Evolutionary conservation across 2,888 invertebrate species (phyloP).

Genomic region (Ceriagrion tenellum): DNA sequence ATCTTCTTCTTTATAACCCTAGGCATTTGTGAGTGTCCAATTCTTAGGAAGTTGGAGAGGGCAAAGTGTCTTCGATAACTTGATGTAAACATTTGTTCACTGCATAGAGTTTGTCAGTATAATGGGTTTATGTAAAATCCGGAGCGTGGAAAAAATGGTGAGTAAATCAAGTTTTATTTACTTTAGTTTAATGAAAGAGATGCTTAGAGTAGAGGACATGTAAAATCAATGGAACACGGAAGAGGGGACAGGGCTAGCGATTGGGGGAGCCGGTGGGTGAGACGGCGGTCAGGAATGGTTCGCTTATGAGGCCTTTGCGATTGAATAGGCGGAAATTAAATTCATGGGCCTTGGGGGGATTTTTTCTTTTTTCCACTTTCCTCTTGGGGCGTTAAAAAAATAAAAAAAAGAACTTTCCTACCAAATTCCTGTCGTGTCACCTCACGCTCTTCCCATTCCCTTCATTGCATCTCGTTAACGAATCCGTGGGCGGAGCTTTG

Average conservation of each 20-base stretch:
- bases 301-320: neutral
- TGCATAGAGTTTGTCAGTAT: too few species aligned
- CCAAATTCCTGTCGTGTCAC: neutral
- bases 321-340: neutral
- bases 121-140: too few species aligned
- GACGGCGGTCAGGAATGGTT: neutral
- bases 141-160: too few species aligned
- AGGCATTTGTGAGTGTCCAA: too few species aligned
- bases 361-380: neutral
- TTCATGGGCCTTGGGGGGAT: neutral
- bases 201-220: neutral
- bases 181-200: neutral
- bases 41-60: too few species aligned
- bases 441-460: neutral
- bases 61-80: too few species aligned
- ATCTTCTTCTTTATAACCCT: too few species aligned
- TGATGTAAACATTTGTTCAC: too few species aligned
- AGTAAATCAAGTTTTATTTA: too few species aligned
- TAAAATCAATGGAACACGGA: neutral
- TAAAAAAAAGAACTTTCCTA: neutral
- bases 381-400: neutral
- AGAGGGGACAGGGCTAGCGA: neutral
- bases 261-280: too few species aligned
- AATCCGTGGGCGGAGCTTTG: neutral
- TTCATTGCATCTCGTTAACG: conserved; percentile 20